phyloP scores from a whole-genome alignment of 2,113 vertebrate genomes.

The Rhinogobius similis region DNA sequence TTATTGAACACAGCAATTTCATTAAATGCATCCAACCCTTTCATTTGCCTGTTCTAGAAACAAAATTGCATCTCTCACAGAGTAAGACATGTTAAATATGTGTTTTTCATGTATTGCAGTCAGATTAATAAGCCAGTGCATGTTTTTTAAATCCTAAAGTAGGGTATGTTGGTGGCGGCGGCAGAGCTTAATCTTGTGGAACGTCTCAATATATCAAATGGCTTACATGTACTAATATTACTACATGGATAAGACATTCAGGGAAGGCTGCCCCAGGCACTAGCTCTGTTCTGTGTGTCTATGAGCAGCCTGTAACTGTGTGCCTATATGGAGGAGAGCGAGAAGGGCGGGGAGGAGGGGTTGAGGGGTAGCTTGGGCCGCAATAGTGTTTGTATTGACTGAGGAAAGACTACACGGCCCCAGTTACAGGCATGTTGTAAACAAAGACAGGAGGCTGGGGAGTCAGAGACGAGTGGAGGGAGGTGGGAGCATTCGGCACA shows the following conservation, averaged over 20 bases:
- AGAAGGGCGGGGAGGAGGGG: neutral
- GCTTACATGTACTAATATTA: constrained; percentile 52
- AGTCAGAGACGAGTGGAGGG: constrained; percentile 32
- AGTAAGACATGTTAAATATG: constrained; percentile 20
- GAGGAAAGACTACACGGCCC: constrained; percentile 50
- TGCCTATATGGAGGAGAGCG: neutral
- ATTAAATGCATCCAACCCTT: neutral
- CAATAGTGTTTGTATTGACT: constrained; percentile 68
- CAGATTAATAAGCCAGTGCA: neutral
- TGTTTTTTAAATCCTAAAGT: constrained; percentile 1
- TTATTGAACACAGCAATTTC: constrained; percentile 1
- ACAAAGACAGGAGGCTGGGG: constrained; percentile 51
- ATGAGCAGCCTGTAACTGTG: constrained; percentile 13
- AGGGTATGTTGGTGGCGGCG: constrained; percentile 20
- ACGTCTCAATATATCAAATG: constrained; percentile 48
- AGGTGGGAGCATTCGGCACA: constrained; percentile 24
- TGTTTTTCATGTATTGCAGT: constrained; percentile 6
- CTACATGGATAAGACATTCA: constrained; percentile 54
- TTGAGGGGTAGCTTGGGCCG: constrained; percentile 37
- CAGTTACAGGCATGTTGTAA: constrained; percentile 58
- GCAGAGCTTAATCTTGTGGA: constrained; percentile 36
- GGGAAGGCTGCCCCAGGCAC: constrained; percentile 38
- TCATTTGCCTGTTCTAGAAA: neutral
- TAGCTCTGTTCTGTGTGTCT: constrained; percentile 12
- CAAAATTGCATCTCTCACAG: neutral